phyloP scores from a whole-genome alignment of 92 coral and sea anemone species.

The Phenganax marumi region DNA sequence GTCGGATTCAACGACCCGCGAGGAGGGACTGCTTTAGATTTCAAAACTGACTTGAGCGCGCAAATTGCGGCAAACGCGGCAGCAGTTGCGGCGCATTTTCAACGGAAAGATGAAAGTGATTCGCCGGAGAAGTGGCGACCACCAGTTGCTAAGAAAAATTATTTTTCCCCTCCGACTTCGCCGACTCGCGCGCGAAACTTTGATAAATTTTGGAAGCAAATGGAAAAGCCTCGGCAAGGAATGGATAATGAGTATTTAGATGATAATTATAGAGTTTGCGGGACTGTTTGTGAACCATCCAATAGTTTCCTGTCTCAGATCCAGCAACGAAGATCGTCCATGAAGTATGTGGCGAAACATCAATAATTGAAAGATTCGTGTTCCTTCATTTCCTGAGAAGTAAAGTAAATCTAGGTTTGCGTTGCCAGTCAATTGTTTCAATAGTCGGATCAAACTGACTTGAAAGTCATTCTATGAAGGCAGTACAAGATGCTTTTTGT shows the following conservation, averaged over 20 bases:
- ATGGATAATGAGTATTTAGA: conserved; percentile 30
- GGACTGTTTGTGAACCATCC: background rate
- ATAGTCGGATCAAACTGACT: too few relatives aligned
- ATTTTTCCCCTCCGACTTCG: conserved; percentile 27
- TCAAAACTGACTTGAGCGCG: conserved; percentile 30
- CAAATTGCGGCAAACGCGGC: conserved; percentile 43
- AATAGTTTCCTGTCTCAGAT: conserved; percentile 37
- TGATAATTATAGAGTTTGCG: conserved; percentile 30
- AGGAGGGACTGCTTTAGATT: background rate
- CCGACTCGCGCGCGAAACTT: background rate
- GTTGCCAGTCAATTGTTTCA: background rate
- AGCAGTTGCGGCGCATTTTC: conserved; percentile 41
- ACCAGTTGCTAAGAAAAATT: conserved; percentile 38
- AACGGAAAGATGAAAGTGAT: conserved; percentile 26
- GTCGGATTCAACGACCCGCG: conserved; percentile 18
- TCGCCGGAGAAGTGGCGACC: conserved; percentile 39
- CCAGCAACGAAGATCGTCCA: conserved; percentile 23
- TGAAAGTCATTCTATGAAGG: too few relatives aligned
- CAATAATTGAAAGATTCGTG: background rate
- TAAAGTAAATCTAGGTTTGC: background rate
- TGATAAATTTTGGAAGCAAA: conserved; percentile 26
- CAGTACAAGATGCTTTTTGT: too few relatives aligned
- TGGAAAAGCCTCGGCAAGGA: conserved; percentile 38
- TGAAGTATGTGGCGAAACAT: conserved; percentile 24
- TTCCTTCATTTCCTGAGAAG: background rate